Conservation (phyloP, 2,113 vertebrate genomes). For the Eolophus roseicapilla region DNA sequence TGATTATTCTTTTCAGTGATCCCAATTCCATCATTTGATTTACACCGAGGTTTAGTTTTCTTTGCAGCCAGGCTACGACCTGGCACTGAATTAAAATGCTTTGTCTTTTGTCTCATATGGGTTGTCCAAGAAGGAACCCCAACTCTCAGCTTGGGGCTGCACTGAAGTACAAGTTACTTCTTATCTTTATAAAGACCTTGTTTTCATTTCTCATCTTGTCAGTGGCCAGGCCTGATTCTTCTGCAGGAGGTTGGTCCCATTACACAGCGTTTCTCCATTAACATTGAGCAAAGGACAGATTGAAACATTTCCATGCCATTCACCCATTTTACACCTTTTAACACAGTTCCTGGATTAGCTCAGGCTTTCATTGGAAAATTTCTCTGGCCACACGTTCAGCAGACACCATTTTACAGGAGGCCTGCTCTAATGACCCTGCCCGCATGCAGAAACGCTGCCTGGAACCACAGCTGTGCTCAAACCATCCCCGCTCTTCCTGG, state of each 20-base stretch:
- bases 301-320: background rate
- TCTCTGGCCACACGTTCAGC: background rate
- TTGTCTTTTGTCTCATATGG: background rate
- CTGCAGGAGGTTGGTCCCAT: background rate
- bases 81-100: background rate
- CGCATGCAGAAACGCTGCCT: background rate
- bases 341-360: background rate
- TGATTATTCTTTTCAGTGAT: background rate
- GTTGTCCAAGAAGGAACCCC: background rate
- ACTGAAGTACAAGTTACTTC: background rate
- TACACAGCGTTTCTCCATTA: background rate
- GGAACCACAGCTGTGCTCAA: background rate
- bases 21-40: background rate
- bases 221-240: background rate
- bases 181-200: background rate
- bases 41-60: background rate
- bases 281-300: background rate
- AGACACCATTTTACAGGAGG: background rate
- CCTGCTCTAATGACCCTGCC: background rate
- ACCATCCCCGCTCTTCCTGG: background rate
- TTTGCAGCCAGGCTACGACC: background rate
- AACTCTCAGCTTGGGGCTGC: background rate
- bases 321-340: slow-evolving; percentile 8
- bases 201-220: background rate
- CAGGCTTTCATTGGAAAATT: background rate